Evolutionary conservation across 2,888 invertebrate genomes (phyloP).

Genomic region (Trisateles emortualis): DNA sequence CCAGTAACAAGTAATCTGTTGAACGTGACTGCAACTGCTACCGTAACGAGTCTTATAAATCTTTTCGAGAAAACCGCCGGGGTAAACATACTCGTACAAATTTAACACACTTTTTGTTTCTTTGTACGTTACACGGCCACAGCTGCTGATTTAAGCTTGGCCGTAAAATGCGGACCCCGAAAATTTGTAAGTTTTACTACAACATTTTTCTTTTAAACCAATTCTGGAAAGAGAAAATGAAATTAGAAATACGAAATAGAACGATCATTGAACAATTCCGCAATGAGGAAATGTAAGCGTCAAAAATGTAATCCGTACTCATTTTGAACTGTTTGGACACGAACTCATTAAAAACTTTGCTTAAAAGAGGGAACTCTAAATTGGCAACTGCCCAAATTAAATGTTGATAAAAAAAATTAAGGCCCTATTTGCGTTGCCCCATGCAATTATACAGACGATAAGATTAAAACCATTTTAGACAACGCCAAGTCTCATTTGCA

Average conservation of each 20-base stretch:
- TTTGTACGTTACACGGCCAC: conserved; percentile 3
- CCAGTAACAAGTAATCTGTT: conserved; percentile 3
- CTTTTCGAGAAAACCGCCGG: conserved; percentile 12
- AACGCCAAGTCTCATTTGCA: conserved; percentile 69
- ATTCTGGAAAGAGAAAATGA: not conserved
- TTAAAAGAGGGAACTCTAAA: conserved; percentile 40
- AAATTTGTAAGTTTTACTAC: not conserved
- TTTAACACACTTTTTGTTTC: conserved; percentile 11
- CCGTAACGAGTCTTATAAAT: conserved; percentile 30
- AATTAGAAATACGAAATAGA: conserved; percentile 1
- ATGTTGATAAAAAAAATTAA: conserved; percentile 61
- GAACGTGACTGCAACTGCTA: conserved; percentile 13
- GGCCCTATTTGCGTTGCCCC: conserved; percentile 57
- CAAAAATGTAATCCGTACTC: conserved; percentile 27
- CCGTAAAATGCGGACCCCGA: conserved; percentile 1
- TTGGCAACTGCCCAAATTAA: conserved; percentile 58
- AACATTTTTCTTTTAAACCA: not conserved
- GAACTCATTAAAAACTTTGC: conserved; percentile 45
- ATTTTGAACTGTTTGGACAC: conserved; percentile 19
- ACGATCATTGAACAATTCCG: conserved; percentile 11
- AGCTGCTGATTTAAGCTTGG: conserved; percentile 14
- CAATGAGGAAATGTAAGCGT: conserved; percentile 17
- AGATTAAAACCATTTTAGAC: conserved; percentile 74
- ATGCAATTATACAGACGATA: conserved; percentile 70
- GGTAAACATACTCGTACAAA: conserved; percentile 8